phyloP scores from a whole-genome alignment of 2,888 invertebrate genomes.

The Cylindroiulus punctatus region DNA sequence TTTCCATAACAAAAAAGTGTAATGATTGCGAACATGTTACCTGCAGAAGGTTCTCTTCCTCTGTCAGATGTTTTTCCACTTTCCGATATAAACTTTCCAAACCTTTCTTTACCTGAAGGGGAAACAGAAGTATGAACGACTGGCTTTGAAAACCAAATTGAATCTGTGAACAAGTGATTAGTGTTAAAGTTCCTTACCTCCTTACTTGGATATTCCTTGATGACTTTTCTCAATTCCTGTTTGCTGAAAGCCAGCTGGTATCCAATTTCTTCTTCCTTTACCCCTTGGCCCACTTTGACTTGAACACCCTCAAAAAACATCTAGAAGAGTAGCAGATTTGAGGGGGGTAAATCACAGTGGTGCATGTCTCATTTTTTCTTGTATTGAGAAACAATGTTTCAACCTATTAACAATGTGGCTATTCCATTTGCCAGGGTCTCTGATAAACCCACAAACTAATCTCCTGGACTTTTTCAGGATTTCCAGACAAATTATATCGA shows the following conservation, averaged over 20 bases:
- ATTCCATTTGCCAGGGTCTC: too few species aligned
- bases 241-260: constrained; percentile 98
- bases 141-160: background rate
- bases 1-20: background rate
- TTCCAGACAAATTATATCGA: too few species aligned
- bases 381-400: too few species aligned
- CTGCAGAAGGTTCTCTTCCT: constrained; percentile 91
- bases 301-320: constrained; percentile 97
- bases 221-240: constrained; percentile 93
- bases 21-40: constrained; percentile 62
- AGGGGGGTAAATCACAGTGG: too few species aligned
- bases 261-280: constrained; percentile 96
- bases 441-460: too few species aligned
- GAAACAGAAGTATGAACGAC: constrained; percentile 21
- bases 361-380: too few species aligned
- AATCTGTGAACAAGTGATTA: background rate
- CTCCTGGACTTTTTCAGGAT: too few species aligned
- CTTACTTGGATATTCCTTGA: constrained; percentile 91
- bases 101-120: constrained; percentile 80
- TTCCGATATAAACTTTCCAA: constrained; percentile 92
- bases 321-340: constrained; percentile 71
- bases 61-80: constrained; percentile 96
- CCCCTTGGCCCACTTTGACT: constrained; percentile 90
- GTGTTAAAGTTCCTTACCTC: constrained; percentile 69
- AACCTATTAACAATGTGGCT: too few species aligned